Conservation (phyloP, 2,797 vertebrate genomes). For the Harpagifer antarcticus region DNA sequence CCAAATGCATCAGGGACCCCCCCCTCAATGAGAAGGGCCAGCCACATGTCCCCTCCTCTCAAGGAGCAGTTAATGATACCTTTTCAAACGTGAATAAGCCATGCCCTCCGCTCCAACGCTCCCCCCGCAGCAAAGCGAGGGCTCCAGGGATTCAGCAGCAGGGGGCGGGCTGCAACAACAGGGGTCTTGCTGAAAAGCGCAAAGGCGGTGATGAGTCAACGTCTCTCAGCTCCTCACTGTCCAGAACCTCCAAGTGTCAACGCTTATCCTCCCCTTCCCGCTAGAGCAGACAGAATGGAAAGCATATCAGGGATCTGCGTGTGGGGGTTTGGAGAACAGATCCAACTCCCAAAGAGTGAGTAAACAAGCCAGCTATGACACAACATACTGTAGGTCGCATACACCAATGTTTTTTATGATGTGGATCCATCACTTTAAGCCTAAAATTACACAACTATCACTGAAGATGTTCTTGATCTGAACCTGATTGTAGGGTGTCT, state of each 20-base stretch:
- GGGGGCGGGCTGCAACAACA: constrained; percentile 73
- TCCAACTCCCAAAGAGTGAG: constrained; percentile 84
- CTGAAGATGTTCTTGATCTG: not conserved
- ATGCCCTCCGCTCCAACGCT: constrained; percentile 68
- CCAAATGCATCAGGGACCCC: constrained; percentile 55
- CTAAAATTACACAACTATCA: not conserved
- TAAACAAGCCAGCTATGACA: not conserved
- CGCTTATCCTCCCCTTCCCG: constrained; percentile 70
- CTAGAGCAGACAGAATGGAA: constrained; percentile 70
- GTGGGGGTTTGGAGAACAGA: constrained; percentile 83
- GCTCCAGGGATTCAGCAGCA: constrained; percentile 63
- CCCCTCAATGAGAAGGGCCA: constrained; percentile 75
- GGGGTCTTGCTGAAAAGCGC: constrained; percentile 83
- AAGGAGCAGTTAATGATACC: constrained; percentile 78
- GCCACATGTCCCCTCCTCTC: constrained; percentile 62
- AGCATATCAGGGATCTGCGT: constrained; percentile 65
- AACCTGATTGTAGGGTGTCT: not conserved
- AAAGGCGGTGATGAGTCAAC: constrained; percentile 77
- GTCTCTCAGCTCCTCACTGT: constrained; percentile 38
- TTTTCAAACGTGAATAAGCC: constrained; percentile 69
- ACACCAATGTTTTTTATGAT: constrained; percentile 6
- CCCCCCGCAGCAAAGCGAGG: constrained; percentile 46
- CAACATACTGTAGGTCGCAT: not conserved
- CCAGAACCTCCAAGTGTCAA: constrained; percentile 80
- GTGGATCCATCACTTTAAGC: not conserved